phyloP scores from a whole-genome alignment of 2,888 invertebrate genomes.

The Formica aserva region DNA sequence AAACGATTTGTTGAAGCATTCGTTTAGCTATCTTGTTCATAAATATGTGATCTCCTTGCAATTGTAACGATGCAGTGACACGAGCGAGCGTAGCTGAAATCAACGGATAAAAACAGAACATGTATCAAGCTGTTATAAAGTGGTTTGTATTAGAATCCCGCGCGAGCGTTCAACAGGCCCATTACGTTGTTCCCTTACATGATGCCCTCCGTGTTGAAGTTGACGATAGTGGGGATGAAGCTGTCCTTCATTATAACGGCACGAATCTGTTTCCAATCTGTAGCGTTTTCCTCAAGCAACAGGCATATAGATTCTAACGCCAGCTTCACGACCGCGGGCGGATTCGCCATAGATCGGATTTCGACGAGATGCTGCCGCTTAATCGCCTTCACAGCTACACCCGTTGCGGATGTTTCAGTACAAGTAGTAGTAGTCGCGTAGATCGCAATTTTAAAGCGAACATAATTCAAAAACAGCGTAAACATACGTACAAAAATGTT shows the following conservation, averaged over 20 bases:
- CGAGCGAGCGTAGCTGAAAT: conserved; percentile 54
- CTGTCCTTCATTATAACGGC: conserved; percentile 97
- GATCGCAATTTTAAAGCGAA: conserved; percentile 16
- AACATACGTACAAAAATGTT: conserved; percentile 3
- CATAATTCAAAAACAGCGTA: conserved; percentile 15
- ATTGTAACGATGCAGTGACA: conserved; percentile 45
- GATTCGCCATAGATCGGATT: conserved; percentile 97
- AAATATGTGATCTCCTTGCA: conserved; percentile 5
- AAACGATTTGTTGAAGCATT: conserved; percentile 15
- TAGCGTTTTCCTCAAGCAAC: conserved; percentile 95
- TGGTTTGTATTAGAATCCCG: conserved; percentile 73
- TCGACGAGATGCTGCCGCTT: conserved; percentile 98
- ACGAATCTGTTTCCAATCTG: conserved; percentile 97
- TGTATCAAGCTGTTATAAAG: conserved; percentile 78
- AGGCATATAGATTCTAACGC: conserved; percentile 98
- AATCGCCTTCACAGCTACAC: conserved; percentile 95
- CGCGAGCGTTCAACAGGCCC: conserved; percentile 75
- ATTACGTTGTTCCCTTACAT: conserved; percentile 89
- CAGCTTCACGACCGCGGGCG: conserved; percentile 96
- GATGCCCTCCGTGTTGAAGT: conserved; percentile 97
- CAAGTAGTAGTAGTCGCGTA: background rate
- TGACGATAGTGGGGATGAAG: conserved; percentile 97
- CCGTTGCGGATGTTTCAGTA: conserved; percentile 66
- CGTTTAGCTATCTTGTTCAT: background rate
- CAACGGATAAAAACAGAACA: conserved; percentile 65